Evolutionary conservation across 2,888 invertebrate genomes (phyloP).

Genomic region (Melipona bicolor): DNA sequence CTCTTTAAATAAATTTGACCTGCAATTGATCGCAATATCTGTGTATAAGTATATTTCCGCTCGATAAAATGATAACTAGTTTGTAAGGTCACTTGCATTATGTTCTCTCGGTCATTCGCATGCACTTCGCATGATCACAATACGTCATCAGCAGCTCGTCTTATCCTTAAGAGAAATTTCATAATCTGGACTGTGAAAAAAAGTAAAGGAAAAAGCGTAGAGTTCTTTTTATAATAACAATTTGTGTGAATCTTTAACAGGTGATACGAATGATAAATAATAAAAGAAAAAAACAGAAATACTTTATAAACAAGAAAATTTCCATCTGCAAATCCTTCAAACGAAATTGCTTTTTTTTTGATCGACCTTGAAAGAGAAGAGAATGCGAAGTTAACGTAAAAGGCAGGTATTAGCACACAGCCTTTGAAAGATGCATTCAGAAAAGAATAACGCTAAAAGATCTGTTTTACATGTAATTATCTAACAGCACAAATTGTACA

Average conservation of each 20-base stretch:
- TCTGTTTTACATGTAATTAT: constrained; percentile 43
- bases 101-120: constrained; percentile 14
- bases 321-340: constrained; percentile 2
- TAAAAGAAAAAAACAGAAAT: not conserved
- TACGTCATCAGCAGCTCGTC: not conserved
- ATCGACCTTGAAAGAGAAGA: constrained; percentile 10
- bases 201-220: not conserved
- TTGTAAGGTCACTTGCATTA: constrained; percentile 39
- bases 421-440: not conserved
- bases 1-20: not conserved
- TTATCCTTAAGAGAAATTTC: not conserved
- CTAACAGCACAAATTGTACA: constrained; percentile 43
- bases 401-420: not conserved
- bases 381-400: not conserved
- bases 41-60: not conserved
- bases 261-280: constrained; percentile 12
- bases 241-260: constrained; percentile 10
- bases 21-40: not conserved
- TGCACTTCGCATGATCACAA: not conserved
- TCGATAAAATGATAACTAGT: constrained; percentile 5
- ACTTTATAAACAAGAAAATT: not conserved
- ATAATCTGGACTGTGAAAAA: not conserved
- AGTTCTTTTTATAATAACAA: constrained; percentile 10
- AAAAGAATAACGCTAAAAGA: constrained; percentile 24
- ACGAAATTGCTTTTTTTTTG: not conserved